These are phyloP conservation scores for Deilephila elpenor DNA, from an alignment of 2,888 invertebrate genomes.

Conservation along the genomic window DNA sequence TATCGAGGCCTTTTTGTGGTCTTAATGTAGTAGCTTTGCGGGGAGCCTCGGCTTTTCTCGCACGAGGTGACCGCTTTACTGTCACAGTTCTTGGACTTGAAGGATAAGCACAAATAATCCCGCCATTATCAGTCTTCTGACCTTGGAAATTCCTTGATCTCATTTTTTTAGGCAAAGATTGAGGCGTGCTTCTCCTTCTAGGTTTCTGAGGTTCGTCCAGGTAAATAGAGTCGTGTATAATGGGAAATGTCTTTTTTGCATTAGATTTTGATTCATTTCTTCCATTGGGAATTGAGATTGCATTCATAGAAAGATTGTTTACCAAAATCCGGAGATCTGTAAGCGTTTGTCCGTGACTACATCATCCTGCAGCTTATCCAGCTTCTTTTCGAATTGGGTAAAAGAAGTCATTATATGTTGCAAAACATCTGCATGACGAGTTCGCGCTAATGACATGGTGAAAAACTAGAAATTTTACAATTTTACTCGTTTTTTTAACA, in stretches of 20 bases:
- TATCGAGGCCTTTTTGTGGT: slow-evolving; percentile 47
- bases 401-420: slow-evolving; percentile 61
- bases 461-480: slow-evolving; percentile 24
- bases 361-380: slow-evolving; percentile 69
- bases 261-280: slow-evolving; percentile 44
- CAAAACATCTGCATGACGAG: slow-evolving; percentile 53
- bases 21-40: slow-evolving; percentile 52
- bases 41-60: slow-evolving; percentile 52
- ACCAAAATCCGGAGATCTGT: slow-evolving; percentile 62
- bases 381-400: slow-evolving; percentile 65
- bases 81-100: slow-evolving; percentile 34
- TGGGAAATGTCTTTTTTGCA: slow-evolving; percentile 48
- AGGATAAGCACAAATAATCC: slow-evolving; percentile 37
- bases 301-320: slow-evolving; percentile 52
- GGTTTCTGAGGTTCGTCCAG: slow-evolving; percentile 40
- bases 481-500: slow-evolving; percentile 4
- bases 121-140: slow-evolving; percentile 41
- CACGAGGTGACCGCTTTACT: slow-evolving; percentile 36
- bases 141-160: slow-evolving; percentile 51
- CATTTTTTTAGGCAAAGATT: slow-evolving; percentile 46
- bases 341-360: slow-evolving; percentile 63
- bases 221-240: slow-evolving; percentile 49
- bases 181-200: slow-evolving; percentile 47
- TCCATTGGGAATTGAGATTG: slow-evolving; percentile 43
- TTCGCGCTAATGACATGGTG: slow-evolving; percentile 47